Evolutionary conservation across 2,888 invertebrate species (phyloP).

Genomic region (Seira ritae): DNA sequence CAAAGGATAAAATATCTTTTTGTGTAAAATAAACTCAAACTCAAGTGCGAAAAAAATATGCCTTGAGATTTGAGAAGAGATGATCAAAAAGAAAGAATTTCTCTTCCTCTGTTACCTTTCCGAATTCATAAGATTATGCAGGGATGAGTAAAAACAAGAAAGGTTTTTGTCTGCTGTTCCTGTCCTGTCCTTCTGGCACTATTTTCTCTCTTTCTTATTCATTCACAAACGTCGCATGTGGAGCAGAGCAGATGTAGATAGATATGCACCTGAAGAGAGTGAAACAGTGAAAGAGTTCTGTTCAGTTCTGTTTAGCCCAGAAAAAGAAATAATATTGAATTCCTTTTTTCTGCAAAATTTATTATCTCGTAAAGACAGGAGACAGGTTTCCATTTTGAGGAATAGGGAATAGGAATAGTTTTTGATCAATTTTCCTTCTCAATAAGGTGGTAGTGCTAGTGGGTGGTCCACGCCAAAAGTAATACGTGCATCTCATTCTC

Average conservation of each 20-base stretch:
- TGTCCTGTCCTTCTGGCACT: too few species aligned
- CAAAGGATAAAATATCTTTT: too few species aligned
- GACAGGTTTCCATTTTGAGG: constrained; percentile 2
- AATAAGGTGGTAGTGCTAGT: constrained; percentile 29
- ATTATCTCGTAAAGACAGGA: constrained; percentile 27
- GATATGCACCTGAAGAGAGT: too few species aligned
- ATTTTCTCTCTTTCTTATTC: too few species aligned
- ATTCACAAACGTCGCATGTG: too few species aligned
- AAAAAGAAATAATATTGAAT: not conserved
- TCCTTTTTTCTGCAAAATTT: constrained; percentile 23
- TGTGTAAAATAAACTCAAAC: not conserved
- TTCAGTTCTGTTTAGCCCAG: too few species aligned
- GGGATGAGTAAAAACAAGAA: not conserved
- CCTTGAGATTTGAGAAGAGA: too few species aligned
- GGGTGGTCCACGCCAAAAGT: constrained; percentile 30
- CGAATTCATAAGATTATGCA: not conserved
- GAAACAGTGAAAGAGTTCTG: not conserved
- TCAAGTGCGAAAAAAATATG: not conserved
- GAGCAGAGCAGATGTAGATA: too few species aligned
- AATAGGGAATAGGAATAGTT: not conserved
- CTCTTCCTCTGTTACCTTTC: not conserved
- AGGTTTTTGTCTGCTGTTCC: too few species aligned
- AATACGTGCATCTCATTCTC: not conserved
- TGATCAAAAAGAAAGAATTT: too few species aligned
- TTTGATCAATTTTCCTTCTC: constrained; percentile 28